Conservation (phyloP, 1,140 invertebrate species). For the Cydia fagiglandana region DNA sequence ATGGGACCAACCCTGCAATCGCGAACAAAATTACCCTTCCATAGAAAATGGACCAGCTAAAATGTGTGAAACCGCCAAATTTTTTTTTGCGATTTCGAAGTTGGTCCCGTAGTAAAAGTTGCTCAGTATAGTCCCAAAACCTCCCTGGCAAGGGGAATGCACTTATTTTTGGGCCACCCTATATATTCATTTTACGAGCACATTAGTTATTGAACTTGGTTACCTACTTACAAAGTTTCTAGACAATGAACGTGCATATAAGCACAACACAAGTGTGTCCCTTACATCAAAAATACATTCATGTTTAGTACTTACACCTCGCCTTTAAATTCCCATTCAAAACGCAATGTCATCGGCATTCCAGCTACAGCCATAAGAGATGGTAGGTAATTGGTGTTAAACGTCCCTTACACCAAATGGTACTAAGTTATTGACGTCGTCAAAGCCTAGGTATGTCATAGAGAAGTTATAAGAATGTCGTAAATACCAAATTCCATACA, state of each 20-base stretch:
- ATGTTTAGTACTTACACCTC: not conserved
- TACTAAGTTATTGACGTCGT: not conserved
- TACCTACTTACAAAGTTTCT: not conserved
- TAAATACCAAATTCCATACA: conserved; percentile 8
- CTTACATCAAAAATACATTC: not conserved
- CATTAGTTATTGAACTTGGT: not conserved
- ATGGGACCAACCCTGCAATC: too few relatives aligned
- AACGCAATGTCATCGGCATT: conserved; percentile 2
- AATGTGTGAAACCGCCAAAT: too few relatives aligned
- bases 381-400: conserved; percentile 11
- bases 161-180: too few relatives aligned
- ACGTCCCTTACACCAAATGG: not conserved
- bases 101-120: too few relatives aligned
- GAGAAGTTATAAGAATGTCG: not conserved
- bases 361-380: conserved; percentile 1
- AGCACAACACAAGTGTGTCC: not conserved
- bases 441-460: not conserved
- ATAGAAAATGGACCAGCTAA: too few relatives aligned
- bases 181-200: not conserved
- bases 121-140: too few relatives aligned
- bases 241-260: not conserved
- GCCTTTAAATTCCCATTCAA: not conserved
- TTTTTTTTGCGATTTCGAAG: too few relatives aligned
- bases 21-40: too few relatives aligned
- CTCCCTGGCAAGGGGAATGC: too few relatives aligned